A percentile compares a stretch with the other conserved stretches of the same genome.
phyloP scores from a whole-genome alignment of 2,113 vertebrate species.

The Pheucticus melanocephalus region DNA sequence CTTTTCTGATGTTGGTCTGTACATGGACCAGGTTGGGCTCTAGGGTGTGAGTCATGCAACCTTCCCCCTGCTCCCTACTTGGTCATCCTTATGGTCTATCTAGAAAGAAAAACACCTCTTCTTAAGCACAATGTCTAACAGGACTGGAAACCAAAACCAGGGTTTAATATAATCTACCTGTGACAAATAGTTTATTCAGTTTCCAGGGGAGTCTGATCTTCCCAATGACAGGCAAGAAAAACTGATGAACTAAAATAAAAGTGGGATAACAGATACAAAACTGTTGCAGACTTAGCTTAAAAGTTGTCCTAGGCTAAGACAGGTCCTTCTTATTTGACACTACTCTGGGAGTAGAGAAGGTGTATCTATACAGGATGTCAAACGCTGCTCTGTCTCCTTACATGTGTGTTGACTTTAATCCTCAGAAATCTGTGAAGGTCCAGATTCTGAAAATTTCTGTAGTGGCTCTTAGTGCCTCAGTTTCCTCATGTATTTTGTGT shows the following conservation, averaged over 20 bases:
- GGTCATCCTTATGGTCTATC: background rate
- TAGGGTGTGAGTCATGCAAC: background rate
- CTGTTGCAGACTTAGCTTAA: background rate
- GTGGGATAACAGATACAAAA: background rate
- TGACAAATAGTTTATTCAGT: background rate
- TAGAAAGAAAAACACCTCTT: background rate
- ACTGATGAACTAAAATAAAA: background rate
- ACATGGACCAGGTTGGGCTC: background rate
- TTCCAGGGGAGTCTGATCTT: background rate
- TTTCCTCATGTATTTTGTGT: background rate
- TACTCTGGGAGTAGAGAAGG: background rate
- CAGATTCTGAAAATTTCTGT: background rate
- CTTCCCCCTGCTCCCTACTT: background rate
- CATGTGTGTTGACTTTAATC: background rate
- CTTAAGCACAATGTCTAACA: background rate
- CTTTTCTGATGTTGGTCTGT: background rate
- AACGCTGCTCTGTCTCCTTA: background rate
- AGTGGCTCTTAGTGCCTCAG: background rate
- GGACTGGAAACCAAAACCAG: background rate
- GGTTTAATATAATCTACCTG: background rate
- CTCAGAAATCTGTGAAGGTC: background rate
- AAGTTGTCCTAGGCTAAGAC: background rate
- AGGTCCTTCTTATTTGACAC: background rate
- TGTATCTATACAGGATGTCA: background rate
- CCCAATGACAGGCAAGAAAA: background rate